Evolutionary conservation across 1,140 invertebrate genomes (phyloP), one percentile per base, ranked within the genome.

Genomic region (Monochamus saltuarius): DNA sequence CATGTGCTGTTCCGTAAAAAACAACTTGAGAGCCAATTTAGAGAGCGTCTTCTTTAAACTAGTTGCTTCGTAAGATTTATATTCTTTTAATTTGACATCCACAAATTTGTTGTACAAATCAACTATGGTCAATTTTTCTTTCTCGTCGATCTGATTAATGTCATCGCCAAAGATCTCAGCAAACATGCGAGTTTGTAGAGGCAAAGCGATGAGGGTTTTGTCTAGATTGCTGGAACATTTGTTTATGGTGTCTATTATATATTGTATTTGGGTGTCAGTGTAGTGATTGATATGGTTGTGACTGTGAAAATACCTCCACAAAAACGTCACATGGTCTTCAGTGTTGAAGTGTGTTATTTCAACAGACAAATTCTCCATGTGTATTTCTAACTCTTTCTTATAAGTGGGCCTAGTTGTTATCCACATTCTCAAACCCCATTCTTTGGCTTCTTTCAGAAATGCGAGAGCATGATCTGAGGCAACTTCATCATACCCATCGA

Each of bases 401-500:
- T 19, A 7, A 7, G 45, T 47, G 9, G 17, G 45, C 29, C 45
- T 47, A 10, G 45, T 47, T 47, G 45, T 47, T 16, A 47, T 10
- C 45, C 45, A 47, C 4, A 47, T n/a, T 47, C 29, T 47, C 16
- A 47, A 40, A 3, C 11, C 11, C 11, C 14, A 11, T 6, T 47
- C 17, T 19, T 13, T 16, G 13, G 29, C n/a, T 47, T 11, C 11
- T 47, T 47, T 47, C 13, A 47, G 29, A 22, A 47, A 11, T 19
- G 45, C 11, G 16, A 47, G 11, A 16, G 17, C 29, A 19, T 47
- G 11, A 11, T 13, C 17, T 14, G 45, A 47, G 17, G 45, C 13
- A 11, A 47, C 45, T 16, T 47, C 45, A 47, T 47, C 45, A 22
- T 47, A 47, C 11, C 45, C 45, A 19, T 47, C 45, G 29, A 47